A percentile compares a stretch with the other conserved stretches of the same genome.
These are phyloP conservation scores for Mastigias papua DNA, from an alignment of 30 jellyfish, hydroid and myxozoan species.

Conservation along the genomic window DNA sequence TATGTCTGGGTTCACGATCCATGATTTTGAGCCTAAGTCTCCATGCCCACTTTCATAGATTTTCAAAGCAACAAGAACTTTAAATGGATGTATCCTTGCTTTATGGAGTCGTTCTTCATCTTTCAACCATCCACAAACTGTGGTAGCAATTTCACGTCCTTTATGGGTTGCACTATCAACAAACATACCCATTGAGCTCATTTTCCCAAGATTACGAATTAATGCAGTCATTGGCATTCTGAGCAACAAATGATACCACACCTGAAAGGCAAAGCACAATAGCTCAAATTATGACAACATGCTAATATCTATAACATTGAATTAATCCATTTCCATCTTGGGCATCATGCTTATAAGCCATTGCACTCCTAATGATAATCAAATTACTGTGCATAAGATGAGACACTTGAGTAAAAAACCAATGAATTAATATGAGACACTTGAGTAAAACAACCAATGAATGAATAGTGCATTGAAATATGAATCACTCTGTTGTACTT, in stretches of 20 bases:
- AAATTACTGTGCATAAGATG: no score
- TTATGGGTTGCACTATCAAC: conserved; percentile 34
- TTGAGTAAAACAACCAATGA: no score
- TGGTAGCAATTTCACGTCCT: conserved; percentile 23
- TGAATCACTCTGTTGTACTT: no score
- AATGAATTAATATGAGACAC: no score
- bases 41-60: conserved; percentile 67
- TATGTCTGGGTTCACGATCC: conserved; percentile 50
- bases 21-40: conserved; percentile 45
- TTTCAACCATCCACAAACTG: conserved; percentile 42
- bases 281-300: no score
- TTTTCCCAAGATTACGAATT: conserved; percentile 75
- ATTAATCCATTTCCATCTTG: no score
- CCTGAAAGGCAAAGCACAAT: conserved; percentile 20
- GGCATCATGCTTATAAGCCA: no score
- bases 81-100: conserved; percentile 79
- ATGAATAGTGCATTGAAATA: no score
- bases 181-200: conserved; percentile 73
- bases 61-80: conserved; percentile 65
- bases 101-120: conserved; percentile 59
- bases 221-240: conserved; percentile 79
- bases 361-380: no score
- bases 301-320: no score
- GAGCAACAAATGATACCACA: conserved; percentile 49
- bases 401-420: no score